Evolutionary conservation across 2,888 invertebrate species (phyloP).

Genomic region (Euplagia quadripunctaria): DNA sequence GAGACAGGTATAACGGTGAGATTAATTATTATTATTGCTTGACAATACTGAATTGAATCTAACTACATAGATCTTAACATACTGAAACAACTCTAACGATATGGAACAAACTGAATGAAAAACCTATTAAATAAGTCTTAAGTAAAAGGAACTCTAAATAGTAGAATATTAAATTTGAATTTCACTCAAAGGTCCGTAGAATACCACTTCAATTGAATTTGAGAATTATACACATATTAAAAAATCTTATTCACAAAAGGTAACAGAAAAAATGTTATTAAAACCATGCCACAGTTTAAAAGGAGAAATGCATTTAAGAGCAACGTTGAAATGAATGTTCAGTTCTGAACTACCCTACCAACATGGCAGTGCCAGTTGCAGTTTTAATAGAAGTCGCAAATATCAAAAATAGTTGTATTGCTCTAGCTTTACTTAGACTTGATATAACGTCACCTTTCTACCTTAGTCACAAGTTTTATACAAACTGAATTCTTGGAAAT

Average conservation of each 20-base stretch:
- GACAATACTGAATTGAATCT: background rate
- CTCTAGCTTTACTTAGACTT: conserved; percentile 69
- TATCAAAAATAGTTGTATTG: conserved; percentile 50
- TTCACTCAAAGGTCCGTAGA: too few species aligned
- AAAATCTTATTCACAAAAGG: conserved; percentile 7
- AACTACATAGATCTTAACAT: too few species aligned
- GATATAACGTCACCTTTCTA: conserved; percentile 64
- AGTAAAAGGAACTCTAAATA: too few species aligned
- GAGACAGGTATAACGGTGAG: background rate
- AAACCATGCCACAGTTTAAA: conserved; percentile 16
- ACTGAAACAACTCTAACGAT: too few species aligned
- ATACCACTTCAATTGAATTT: background rate
- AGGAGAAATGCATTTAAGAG: conserved; percentile 22
- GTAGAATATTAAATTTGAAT: too few species aligned
- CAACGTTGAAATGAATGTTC: conserved; percentile 25
- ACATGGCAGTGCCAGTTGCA: conserved; percentile 38
- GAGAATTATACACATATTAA: conserved; percentile 3
- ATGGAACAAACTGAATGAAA: too few species aligned
- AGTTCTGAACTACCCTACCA: conserved; percentile 25
- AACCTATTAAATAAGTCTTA: too few species aligned
- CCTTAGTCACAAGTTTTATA: conserved; percentile 52
- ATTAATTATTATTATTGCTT: background rate
- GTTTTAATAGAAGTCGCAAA: conserved; percentile 59
- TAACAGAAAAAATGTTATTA: conserved; percentile 30
- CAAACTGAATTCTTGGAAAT: conserved; percentile 61